Conservation (phyloP, 2,888 invertebrate species). For the Ypsolopha sequella region DNA sequence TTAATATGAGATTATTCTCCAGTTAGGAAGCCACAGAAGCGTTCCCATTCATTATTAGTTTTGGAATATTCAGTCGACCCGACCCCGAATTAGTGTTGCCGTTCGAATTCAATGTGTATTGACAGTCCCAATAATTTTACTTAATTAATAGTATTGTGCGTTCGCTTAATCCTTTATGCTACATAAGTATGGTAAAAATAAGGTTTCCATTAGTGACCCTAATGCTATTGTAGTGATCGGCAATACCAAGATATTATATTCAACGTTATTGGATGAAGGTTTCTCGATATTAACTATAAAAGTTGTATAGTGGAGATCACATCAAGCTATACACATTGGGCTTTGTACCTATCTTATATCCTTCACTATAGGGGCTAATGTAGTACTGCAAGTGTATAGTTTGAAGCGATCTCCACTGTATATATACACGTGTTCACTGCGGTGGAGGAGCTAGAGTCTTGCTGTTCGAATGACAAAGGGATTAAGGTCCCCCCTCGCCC, state of each 20-base stretch:
- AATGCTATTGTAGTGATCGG: background rate
- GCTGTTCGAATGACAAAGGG: slow-evolving; percentile 47
- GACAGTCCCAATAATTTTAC: slow-evolving; percentile 7
- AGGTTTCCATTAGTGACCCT: background rate
- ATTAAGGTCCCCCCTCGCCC: slow-evolving; percentile 38
- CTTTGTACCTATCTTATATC: no score
- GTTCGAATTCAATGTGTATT: slow-evolving; percentile 30
- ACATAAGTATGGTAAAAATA: background rate
- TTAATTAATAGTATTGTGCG: background rate
- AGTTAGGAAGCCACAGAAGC: slow-evolving; percentile 42
- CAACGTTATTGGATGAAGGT: background rate
- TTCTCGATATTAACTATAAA: background rate
- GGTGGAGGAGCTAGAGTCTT: background rate
- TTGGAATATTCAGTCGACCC: slow-evolving; percentile 53
- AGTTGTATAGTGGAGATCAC: no score
- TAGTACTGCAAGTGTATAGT: no score
- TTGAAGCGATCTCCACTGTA: no score
- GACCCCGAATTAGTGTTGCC: slow-evolving; percentile 37
- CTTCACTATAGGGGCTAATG: no score
- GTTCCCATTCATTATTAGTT: slow-evolving; percentile 57
- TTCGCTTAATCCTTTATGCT: background rate
- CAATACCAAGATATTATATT: background rate
- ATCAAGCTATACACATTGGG: no score
- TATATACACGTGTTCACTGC: background rate
- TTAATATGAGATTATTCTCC: slow-evolving; percentile 64